Percentiles rank a stretch among this genome's conserved stretches.
Conservation (phyloP, 2,113 vertebrate species). For the Gambusia affinis region DNA sequence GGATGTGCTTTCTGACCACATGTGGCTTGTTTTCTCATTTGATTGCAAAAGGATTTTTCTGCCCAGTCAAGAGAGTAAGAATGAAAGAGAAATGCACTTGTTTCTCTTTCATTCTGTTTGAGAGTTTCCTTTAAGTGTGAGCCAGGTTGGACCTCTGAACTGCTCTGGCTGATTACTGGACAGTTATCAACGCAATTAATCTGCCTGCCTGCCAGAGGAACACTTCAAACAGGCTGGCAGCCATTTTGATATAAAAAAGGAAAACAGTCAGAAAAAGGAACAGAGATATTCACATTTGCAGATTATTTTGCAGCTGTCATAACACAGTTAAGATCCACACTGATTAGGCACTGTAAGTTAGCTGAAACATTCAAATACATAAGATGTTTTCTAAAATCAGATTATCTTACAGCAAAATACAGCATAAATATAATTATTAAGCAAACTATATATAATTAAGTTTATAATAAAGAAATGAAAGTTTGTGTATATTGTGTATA, state of each 20-base stretch:
- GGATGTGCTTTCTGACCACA: slow-evolving; percentile 37
- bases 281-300: neutral
- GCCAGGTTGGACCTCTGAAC: slow-evolving; percentile 41
- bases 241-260: neutral
- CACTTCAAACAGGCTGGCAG: slow-evolving; percentile 43
- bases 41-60: slow-evolving; percentile 25
- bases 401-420: too few relatives aligned
- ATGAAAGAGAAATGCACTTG: slow-evolving; percentile 10
- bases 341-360: neutral
- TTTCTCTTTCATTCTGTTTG: neutral
- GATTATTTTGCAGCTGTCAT: neutral
- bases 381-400: too few relatives aligned
- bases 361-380: too few relatives aligned
- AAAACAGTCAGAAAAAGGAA: neutral
- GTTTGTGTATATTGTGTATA: too few relatives aligned
- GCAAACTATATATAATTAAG: too few relatives aligned
- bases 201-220: slow-evolving; percentile 32
- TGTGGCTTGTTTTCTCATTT: slow-evolving; percentile 29
- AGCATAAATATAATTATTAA: too few relatives aligned
- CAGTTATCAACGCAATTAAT: slow-evolving; percentile 40
- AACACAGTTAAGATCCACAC: neutral
- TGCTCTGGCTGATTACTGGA: slow-evolving; percentile 41
- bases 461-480: too few relatives aligned
- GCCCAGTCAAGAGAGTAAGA: slow-evolving; percentile 24
- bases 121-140: slow-evolving; percentile 44